These are phyloP conservation scores for Muricea muricata DNA, from an alignment of 92 coral and sea anemone species.

Conservation along the genomic window DNA sequence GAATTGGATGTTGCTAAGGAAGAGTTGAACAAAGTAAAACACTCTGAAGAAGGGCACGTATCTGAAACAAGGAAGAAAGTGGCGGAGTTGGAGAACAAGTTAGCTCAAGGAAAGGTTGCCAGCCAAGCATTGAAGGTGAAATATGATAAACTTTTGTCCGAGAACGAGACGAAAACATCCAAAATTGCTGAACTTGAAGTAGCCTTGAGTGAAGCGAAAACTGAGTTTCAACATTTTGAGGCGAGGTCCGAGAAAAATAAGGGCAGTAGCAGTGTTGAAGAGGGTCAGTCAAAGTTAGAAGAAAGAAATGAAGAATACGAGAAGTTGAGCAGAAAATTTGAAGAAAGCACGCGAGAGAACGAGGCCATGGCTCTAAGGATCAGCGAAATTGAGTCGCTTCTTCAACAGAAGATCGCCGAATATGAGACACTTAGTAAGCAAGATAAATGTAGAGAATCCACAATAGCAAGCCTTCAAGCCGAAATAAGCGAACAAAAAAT, in stretches of 20 bases:
- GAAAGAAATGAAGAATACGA: neutral
- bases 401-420: neutral
- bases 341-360: neutral
- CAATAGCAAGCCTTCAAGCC: neutral
- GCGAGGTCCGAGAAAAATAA: neutral
- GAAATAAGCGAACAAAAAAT: neutral
- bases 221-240: neutral
- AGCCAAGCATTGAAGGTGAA: slow-evolving; percentile 25
- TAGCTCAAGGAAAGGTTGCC: slow-evolving; percentile 26
- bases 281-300: neutral
- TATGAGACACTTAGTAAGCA: neutral
- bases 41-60: neutral
- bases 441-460: neutral
- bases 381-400: neutral
- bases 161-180: slow-evolving; percentile 24
- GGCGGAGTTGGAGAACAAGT: slow-evolving; percentile 58
- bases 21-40: neutral
- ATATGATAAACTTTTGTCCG: slow-evolving; percentile 44
- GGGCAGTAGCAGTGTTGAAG: neutral
- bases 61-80: slow-evolving; percentile 43
- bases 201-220: neutral
- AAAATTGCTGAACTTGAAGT: slow-evolving; percentile 26
- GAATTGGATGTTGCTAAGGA: slow-evolving; percentile 39
- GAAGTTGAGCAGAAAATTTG: neutral
- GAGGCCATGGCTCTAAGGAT: neutral